Conservation (phyloP, 1,140 invertebrate species). For the Lordiphosa collinella region DNA sequence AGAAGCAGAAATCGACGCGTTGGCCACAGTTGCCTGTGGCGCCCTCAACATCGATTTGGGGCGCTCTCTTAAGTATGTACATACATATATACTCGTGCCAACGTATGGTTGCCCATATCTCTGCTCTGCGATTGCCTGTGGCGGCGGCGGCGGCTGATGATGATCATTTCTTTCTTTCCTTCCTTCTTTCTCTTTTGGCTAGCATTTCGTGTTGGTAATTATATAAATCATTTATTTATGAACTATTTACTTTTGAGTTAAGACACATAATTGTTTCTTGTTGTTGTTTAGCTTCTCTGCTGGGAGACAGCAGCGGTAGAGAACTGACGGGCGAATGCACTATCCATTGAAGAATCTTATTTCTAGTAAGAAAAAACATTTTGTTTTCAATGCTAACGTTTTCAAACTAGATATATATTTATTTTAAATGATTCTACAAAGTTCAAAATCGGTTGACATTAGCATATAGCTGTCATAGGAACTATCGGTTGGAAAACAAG, state of each 20-base stretch:
- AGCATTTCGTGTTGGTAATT: constrained; percentile 45
- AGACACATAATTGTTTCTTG: constrained; percentile 24
- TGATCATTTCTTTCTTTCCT: neutral
- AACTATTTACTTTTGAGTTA: constrained; percentile 63
- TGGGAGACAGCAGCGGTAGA: neutral
- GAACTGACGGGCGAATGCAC: constrained; percentile 1
- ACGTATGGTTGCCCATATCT: neutral
- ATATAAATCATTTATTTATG: constrained; percentile 61
- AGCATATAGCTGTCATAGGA: too few species aligned
- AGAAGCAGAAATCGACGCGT: constrained; percentile 25
- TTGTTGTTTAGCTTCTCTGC: neutral
- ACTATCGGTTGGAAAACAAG: too few species aligned
- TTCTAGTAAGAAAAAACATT: too few species aligned
- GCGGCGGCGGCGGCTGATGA: neutral
- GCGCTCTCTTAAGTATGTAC: neutral
- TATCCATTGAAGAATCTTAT: neutral
- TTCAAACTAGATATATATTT: too few species aligned
- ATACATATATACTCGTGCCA: neutral
- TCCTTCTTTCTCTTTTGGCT: neutral
- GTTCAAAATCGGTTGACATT: too few species aligned
- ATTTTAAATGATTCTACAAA: too few species aligned
- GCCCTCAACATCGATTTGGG: constrained; percentile 11
- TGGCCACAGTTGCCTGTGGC: constrained; percentile 26
- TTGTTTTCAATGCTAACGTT: too few species aligned
- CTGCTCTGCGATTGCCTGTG: neutral